A percentile compares a stretch with the other conserved stretches of the same genome.
These are phyloP conservation scores for Orientallactaga bullata DNA, from an alignment of 2,113 vertebrate genomes.

Conservation along the genomic window DNA sequence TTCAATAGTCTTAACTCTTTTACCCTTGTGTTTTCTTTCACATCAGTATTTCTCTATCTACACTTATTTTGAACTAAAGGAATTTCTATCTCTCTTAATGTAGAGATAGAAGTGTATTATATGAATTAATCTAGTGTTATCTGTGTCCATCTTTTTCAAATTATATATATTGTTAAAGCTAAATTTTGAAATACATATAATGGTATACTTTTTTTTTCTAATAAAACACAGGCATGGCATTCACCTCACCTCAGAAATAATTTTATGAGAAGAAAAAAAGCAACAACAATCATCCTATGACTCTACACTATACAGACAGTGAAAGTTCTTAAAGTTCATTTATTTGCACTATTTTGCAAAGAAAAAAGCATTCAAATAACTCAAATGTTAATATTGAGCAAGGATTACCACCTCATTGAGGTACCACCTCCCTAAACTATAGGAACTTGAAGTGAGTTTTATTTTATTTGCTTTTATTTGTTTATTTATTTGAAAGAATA, in stretches of 20 bases:
- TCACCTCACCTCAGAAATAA: not conserved
- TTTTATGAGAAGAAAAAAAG: conserved; percentile 20
- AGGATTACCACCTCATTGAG: too few relatives aligned
- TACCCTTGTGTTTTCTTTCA: not conserved
- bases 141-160: not conserved
- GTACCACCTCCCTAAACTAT: not conserved
- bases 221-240: not conserved
- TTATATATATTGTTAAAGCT: conserved; percentile 25
- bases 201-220: not conserved
- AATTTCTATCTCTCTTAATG: not conserved
- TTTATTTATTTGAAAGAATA: too few relatives aligned
- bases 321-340: conserved; percentile 2
- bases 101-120: not conserved
- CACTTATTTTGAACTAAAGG: not conserved
- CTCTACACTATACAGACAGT: not conserved
- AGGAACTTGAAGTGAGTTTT: not conserved
- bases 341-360: conserved; percentile 4
- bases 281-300: not conserved
- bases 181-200: conserved; percentile 3
- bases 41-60: not conserved
- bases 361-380: not conserved
- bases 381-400: too few relatives aligned
- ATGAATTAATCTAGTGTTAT: not conserved
- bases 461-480: not conserved
- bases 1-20: not conserved